Evolutionary conservation across 2,797 vertebrate species (phyloP), one percentile per base, ranked within the genome.

Genomic region (Pangasius larnaudii): DNA sequence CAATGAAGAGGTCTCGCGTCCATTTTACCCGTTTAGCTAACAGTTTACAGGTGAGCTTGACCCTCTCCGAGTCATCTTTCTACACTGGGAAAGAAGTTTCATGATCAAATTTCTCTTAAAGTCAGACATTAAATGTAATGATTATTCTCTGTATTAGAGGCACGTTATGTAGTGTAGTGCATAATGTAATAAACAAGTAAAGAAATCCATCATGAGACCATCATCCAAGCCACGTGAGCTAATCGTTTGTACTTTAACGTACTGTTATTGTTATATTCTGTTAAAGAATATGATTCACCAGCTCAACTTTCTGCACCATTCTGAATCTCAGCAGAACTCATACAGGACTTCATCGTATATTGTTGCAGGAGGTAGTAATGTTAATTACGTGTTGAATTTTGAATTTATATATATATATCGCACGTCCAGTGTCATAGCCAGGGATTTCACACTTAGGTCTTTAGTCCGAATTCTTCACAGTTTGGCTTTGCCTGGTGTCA

Each of bases 401-500:
- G 22, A 5, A 39, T 9, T 1, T 6, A 4, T 59, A 6, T 59
- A 11, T n/a, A n/a, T n/a, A 11, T 56, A 0, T 58, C 5, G 30
- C 5, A 13, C 4, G 1, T 9, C 16, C 11, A 14, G 13, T 2
- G 30, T 10, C 27, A 2, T 9, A 5, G 24, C 79, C 67, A 36
- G 0, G 19, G 49, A 13, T 11, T 80, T 61, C 65, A 71, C 56
- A 56, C 14, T 6, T 85, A 6, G 49, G 39, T 59, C 24, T 27
- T 87, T 22, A 83, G 61, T 6, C 86, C 0, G 1, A 71, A 19
- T 22, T 49, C 63, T 87, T 99, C 96, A 99, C 94, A 99, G 96
- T 93, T 97, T 98, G 90, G 98, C 96, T 93, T 98, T 98, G 91
- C 92, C 96, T 0, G 97, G 94, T 82, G 96, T 93, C 81, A 99